phyloP scores from a whole-genome alignment of 2,888 invertebrate genomes.

The Sympetrum striolatum region DNA sequence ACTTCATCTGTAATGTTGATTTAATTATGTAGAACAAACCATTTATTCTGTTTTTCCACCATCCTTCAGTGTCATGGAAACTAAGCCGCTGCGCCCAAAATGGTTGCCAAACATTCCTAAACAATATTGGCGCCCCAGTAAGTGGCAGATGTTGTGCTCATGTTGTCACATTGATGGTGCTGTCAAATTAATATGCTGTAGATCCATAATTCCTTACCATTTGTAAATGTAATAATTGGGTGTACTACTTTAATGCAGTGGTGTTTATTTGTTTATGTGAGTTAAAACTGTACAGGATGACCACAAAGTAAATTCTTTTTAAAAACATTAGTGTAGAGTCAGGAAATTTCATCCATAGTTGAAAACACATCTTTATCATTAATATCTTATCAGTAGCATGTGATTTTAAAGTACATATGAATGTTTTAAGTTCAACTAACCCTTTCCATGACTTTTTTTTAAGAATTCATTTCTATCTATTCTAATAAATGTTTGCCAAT shows the following conservation, averaged over 20 bases:
- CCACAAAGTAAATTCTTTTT: conserved; percentile 18
- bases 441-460: not conserved
- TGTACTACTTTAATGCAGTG: conserved; percentile 45
- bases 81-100: conserved; percentile 49
- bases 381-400: not conserved
- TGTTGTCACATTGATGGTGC: conserved; percentile 46
- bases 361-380: not conserved
- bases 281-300: conserved; percentile 29
- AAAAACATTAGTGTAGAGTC: not conserved
- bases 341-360: not conserved
- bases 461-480: too few relatives aligned
- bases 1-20: conserved; percentile 44
- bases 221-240: conserved; percentile 44
- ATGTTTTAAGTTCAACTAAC: not conserved
- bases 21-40: conserved; percentile 37
- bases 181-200: conserved; percentile 46
- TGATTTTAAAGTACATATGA: not conserved
- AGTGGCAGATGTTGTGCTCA: conserved; percentile 45
- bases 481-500: too few relatives aligned
- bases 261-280: conserved; percentile 41
- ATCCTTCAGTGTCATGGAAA: conserved; percentile 50
- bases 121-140: conserved; percentile 45
- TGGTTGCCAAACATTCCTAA: conserved; percentile 44
- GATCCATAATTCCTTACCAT: conserved; percentile 44
- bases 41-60: conserved; percentile 48